Conservation (phyloP, 2,888 invertebrate genomes). For the Pandemis corylana region DNA sequence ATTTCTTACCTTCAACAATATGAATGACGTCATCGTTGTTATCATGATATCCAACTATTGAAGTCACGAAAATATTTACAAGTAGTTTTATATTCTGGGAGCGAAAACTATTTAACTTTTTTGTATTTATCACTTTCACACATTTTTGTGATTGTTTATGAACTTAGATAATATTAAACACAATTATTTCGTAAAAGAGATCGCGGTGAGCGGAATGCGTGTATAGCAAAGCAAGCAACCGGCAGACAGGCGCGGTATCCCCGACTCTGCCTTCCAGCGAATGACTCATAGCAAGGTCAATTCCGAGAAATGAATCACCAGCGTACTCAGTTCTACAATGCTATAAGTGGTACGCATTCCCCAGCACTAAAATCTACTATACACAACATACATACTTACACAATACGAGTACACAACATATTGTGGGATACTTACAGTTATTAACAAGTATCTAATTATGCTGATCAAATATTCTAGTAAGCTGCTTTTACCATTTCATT, state of each 20-base stretch:
- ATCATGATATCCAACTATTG: constrained; percentile 81
- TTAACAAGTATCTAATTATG: constrained; percentile 25
- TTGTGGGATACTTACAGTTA: constrained; percentile 28
- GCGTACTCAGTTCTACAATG: constrained; percentile 80
- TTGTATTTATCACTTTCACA: constrained; percentile 59
- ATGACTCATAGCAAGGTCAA: constrained; percentile 86
- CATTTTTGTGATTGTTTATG: constrained; percentile 62
- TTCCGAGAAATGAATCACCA: constrained; percentile 86
- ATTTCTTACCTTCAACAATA: constrained; percentile 79
- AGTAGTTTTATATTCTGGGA: constrained; percentile 51
- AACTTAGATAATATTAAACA: constrained; percentile 53
- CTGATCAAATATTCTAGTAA: constrained; percentile 19
- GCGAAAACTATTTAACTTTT: constrained; percentile 57
- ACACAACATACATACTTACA: constrained; percentile 25
- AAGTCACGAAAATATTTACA: constrained; percentile 72
- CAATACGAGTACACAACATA: constrained; percentile 23
- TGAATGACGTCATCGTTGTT: constrained; percentile 85
- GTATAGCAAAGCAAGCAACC: constrained; percentile 71
- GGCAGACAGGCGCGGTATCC: constrained; percentile 85
- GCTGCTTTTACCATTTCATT: background rate
- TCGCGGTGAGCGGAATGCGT: constrained; percentile 73
- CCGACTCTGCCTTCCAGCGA: constrained; percentile 85
- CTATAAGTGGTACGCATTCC: constrained; percentile 77
- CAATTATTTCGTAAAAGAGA: constrained; percentile 60
- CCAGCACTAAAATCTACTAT: constrained; percentile 62